Evolutionary conservation across 1,140 invertebrate genomes (phyloP), one percentile per base, ranked within the genome.

Genomic region (Paraescarpia echinospica): DNA sequence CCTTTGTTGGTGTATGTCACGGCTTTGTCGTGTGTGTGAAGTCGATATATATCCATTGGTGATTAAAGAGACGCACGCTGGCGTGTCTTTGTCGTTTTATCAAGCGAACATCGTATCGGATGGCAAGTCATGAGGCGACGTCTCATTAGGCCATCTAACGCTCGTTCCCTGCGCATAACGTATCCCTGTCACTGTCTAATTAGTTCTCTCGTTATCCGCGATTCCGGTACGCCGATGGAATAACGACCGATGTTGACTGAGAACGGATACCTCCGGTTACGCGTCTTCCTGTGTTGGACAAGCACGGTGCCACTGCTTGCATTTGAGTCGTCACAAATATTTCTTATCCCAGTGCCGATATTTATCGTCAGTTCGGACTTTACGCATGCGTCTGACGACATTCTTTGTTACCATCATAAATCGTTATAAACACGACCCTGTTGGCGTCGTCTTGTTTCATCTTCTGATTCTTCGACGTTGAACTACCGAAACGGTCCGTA

Each of bases 161-260:
- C 59, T 77, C 59, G 59, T 77, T 31, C 59, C 59, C 59, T 77
- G 59, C 59, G 59, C 59, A 77, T 77, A 77, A 77, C 27, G 59
- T 77, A 77, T 77, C 59, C 59, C 59, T 77, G 2, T 77, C 59
- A 77, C 27, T 77, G 59, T 77, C 59, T 77, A 77, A 77, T 77
- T 77, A 77, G 59, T 77, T 77, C 59, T 77, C 59, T 77, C 59
- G 59, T 77, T 77, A 77, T 77, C 59, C 59, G 59, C 59, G 59
- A 77, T 77, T 77, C 59, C 59, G 59, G 59, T 77, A 77, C 59
- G 59, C 12, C 59, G 59, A 77, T 77, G 59, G 59, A 77, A 77
- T 77, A 77, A 77, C 59, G 59, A 77, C 59, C 22, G 59, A 27
- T 22, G 59, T 77, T 77, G 59, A 77, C 59, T 77, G 59, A 31